Conservation (phyloP, 2,113 vertebrate species). For the Silurus meridionalis region DNA sequence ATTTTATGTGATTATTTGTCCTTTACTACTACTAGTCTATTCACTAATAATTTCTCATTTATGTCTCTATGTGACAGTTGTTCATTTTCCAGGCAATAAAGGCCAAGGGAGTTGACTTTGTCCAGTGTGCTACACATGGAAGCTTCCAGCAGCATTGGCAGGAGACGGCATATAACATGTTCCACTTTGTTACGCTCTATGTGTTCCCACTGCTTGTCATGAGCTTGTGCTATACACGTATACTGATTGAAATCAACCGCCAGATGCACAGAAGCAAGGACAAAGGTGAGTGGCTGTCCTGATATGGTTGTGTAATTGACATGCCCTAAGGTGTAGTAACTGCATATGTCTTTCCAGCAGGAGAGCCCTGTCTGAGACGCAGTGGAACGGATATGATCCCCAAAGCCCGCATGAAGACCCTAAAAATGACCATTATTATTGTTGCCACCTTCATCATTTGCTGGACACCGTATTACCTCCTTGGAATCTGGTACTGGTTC, state of each 20-base stretch:
- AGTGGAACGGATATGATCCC: slow-evolving; percentile 78
- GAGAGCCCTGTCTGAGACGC: slow-evolving; percentile 67
- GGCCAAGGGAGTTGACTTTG: slow-evolving; percentile 65
- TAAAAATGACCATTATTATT: slow-evolving; percentile 80
- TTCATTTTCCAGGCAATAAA: slow-evolving; percentile 69
- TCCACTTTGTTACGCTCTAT: slow-evolving; percentile 68
- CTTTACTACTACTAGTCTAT: not conserved
- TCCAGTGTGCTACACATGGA: slow-evolving; percentile 67
- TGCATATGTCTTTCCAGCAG: slow-evolving; percentile 60
- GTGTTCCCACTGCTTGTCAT: slow-evolving; percentile 69
- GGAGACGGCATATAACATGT: slow-evolving; percentile 70
- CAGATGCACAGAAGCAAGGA: slow-evolving; percentile 68
- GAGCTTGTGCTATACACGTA: slow-evolving; percentile 68
- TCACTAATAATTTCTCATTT: not conserved
- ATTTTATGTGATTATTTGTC: not conserved
- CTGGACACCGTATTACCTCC: slow-evolving; percentile 80
- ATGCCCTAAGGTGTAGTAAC: not conserved
- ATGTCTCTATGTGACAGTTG: slow-evolving; percentile 55
- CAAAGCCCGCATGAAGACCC: slow-evolving; percentile 75
- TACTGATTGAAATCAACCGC: slow-evolving; percentile 68
- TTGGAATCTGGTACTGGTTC: slow-evolving; percentile 83
- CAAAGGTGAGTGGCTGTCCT: slow-evolving; percentile 56
- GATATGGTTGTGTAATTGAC: slow-evolving; percentile 8
- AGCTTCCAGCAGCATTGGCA: slow-evolving; percentile 68
- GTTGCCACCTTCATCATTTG: slow-evolving; percentile 77